Evolutionary conservation across 2,113 vertebrate genomes (phyloP).

Genomic region (Piaya cayana): DNA sequence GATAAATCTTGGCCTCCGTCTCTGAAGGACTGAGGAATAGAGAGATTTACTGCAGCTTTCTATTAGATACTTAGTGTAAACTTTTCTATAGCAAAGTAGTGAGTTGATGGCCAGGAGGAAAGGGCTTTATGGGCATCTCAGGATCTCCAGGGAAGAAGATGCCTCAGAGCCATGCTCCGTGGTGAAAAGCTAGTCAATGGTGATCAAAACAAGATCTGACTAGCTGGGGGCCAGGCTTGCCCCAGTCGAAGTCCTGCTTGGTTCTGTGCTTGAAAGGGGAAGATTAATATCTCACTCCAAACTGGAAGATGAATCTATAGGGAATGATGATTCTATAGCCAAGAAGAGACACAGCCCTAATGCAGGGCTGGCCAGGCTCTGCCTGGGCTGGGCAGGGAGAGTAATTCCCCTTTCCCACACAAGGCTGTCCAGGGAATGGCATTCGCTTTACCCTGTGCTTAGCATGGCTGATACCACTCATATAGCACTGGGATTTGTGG

Average conservation of each 20-base stretch:
- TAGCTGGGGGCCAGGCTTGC: neutral
- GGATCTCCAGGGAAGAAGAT: neutral
- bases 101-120: neutral
- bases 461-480: neutral
- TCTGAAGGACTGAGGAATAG: neutral
- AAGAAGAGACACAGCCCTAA: neutral
- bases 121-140: neutral
- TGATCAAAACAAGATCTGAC: neutral
- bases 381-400: neutral
- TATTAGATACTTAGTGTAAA: neutral
- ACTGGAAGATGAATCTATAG: neutral
- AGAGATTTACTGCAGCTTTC: neutral
- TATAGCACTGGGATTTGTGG: neutral
- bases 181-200: neutral
- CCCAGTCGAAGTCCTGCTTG: neutral
- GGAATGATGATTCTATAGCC: neutral
- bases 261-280: neutral
- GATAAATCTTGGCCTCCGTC: neutral
- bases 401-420: neutral
- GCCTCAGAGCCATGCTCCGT: neutral
- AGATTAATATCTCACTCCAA: neutral
- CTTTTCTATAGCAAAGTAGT: fast-evolving
- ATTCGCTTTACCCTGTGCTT: neutral
- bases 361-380: neutral
- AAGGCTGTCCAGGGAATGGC: neutral